A percentile compares a stretch with the other conserved stretches of the same genome.
These are phyloP conservation scores for Chiloscyllium plagiosum DNA, from an alignment of 2,113 vertebrate species.

Conservation along the genomic window DNA sequence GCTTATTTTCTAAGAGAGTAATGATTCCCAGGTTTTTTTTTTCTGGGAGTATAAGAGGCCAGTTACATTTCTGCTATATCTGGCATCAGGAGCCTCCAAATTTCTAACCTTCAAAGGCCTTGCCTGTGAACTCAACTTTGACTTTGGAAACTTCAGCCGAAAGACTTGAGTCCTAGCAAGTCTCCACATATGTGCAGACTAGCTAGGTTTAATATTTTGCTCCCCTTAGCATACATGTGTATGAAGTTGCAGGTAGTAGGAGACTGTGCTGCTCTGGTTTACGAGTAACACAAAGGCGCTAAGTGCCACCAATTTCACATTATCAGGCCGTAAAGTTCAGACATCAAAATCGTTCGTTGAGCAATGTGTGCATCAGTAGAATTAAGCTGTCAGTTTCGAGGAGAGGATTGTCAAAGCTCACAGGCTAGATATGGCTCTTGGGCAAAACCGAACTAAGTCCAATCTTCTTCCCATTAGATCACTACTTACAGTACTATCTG, in stretches of 20 bases:
- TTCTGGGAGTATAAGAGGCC: not conserved
- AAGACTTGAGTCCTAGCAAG: no score
- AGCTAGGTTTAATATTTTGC: not conserved
- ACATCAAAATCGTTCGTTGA: not conserved
- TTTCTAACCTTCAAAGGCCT: not conserved
- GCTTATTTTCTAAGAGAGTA: not conserved
- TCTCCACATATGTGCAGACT: no score
- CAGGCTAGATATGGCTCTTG: not conserved
- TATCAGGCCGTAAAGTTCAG: not conserved
- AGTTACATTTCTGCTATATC: not conserved
- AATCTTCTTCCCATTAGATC: not conserved
- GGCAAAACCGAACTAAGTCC: not conserved
- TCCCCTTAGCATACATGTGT: not conserved
- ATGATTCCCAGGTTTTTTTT: not conserved
- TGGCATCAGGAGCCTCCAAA: not conserved
- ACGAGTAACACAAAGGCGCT: not conserved
- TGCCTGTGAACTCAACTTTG: not conserved
- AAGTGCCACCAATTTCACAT: not conserved
- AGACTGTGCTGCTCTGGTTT: not conserved
- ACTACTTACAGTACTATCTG: not conserved
- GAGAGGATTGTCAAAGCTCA: not conserved
- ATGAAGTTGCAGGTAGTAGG: not conserved
- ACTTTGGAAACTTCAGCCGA: not conserved
- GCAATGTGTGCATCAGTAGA: not conserved
- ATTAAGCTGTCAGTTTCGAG: not conserved